Evolutionary conservation across 2,797 vertebrate species (phyloP).

Genomic region (Hapalemur alaotrensis): DNA sequence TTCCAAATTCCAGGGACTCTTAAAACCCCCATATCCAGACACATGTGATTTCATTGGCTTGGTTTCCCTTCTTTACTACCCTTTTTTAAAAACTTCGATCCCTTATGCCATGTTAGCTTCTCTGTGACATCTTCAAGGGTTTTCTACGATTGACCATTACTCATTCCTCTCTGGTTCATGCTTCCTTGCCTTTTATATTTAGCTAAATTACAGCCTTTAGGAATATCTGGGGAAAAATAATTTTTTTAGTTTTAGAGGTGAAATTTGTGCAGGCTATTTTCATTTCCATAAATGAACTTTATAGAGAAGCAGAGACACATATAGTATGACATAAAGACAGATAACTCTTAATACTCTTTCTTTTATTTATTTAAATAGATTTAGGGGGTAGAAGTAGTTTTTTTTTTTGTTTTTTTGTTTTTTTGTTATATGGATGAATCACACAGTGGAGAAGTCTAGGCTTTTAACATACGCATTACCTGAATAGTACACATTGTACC

Average conservation of each 20-base stretch:
- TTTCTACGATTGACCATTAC: not conserved
- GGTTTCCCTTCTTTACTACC: not conserved
- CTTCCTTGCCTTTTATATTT: slow-evolving; percentile 4
- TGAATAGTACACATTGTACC: not conserved
- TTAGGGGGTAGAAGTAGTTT: not conserved
- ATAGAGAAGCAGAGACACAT: not conserved
- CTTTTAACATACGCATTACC: not conserved
- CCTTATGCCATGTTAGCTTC: not conserved
- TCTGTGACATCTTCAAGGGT: not conserved
- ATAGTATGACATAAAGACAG: not conserved
- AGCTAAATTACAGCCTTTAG: not conserved
- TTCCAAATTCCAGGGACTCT: not conserved
- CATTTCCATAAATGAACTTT: not conserved
- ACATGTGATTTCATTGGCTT: not conserved
- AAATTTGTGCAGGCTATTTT: not conserved
- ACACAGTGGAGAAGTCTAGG: not conserved
- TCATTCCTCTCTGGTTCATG: not conserved
- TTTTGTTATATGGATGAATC: not conserved
- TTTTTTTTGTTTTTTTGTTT: not conserved
- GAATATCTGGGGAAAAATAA: not conserved
- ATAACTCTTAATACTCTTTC: not conserved
- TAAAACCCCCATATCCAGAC: not conserved
- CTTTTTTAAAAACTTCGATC: not conserved
- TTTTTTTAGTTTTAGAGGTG: not conserved
- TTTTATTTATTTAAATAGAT: not conserved